Percentiles rank a stretch among this genome's conserved stretches.
Evolutionary conservation across 64 coral and sea anemone genomes (phyloP).

Genomic region (Actinia tenebrosa): DNA sequence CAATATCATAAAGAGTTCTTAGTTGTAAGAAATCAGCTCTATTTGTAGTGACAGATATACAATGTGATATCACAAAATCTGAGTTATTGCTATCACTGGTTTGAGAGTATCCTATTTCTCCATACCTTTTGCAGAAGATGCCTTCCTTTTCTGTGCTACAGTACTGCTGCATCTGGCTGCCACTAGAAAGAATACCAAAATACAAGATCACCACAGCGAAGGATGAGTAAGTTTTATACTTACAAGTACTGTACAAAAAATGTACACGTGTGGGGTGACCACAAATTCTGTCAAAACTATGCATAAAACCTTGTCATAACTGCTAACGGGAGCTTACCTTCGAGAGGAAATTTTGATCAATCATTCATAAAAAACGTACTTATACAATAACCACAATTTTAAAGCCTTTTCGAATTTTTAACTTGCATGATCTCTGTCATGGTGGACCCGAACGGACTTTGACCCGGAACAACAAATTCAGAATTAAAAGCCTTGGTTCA

Average conservation of each 20-base stretch:
- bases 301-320: neutral
- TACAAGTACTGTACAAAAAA: neutral
- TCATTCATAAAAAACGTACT: neutral
- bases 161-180: conserved; percentile 49
- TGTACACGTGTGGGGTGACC: neutral
- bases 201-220: neutral
- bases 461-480: neutral
- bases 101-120: no score
- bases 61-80: no score
- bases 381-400: neutral
- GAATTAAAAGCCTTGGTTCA: neutral
- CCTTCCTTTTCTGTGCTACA: conserved; percentile 43
- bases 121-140: conserved; percentile 29
- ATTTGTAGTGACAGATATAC: no score
- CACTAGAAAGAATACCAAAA: conserved; percentile 17
- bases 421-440: neutral
- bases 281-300: neutral
- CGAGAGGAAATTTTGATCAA: neutral
- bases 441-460: neutral
- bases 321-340: neutral
- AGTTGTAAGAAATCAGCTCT: no score
- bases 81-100: no score
- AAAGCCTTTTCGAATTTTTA: neutral
- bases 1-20: no score
- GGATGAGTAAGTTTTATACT: neutral